Base-by-base conservation (phyloP, 2,113 vertebrate species). In the Triplophysa dalaica region DNA sequence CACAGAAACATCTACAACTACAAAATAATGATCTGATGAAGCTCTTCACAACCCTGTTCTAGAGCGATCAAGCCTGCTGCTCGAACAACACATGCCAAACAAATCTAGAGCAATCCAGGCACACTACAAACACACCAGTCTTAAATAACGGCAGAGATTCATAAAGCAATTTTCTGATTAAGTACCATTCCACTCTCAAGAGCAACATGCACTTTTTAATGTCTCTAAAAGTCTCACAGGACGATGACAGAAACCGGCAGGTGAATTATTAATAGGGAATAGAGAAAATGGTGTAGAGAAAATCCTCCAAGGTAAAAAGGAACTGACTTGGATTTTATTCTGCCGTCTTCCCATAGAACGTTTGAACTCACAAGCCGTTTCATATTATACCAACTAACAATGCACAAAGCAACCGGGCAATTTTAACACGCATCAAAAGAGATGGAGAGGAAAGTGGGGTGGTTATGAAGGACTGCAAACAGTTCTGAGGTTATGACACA, bases 261-360 rank as follows among this genome's bases (percentile, higher is more conserved):
- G 66, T 78, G 65, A 70, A 70, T 78, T 70, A 78, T 78, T 78
- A 78, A 70, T 50, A 78, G 54, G 54, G 16, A n/a, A 70, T 24
- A 24, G 61, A 74, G n/a, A 16, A 41, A 12, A n/a, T 5, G 41
- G 33, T 73, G 26, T 38, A 38, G 60, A 13, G 29, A 29, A 74
- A 62, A 17, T 10, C 17, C 50, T 33, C 17, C n/a, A 50, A 69
- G 56, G 66, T 61, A 45, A 43, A 61, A 60, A 78, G 24, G 54
- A 69, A 43, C n/a, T 33, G 43, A 29, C 29, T 41, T 33, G 43
- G n/a, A 61, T 45, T 78, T 48, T 43, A 58, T 58, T n/a, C 63
- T 13, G n/a, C 24, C 43, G 41, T 29, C 33, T 43, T 14, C 38
- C 21, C 16, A 3, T 2, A 4, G 26, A 70, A 41, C 8, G 21